Conservation (phyloP, 2,797 vertebrate genomes). For the Astyanax mexicanus region DNA sequence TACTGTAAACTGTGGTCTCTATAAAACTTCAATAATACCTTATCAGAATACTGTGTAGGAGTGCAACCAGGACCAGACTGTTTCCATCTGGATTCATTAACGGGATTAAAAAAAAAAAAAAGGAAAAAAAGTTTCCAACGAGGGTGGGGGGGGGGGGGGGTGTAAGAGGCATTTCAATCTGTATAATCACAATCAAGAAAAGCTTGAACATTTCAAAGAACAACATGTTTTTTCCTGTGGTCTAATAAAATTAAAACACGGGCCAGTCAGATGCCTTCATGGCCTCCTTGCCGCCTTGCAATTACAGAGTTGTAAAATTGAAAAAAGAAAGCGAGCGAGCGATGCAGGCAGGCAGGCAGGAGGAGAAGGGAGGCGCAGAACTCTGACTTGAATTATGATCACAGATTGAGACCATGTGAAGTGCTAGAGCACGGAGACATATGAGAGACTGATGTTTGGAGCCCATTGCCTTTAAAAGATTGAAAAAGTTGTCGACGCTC, state of each 20-base stretch:
- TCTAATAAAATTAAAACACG: conserved; percentile 85
- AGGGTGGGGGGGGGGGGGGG: too few species aligned
- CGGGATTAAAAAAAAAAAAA: too few species aligned
- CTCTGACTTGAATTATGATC: conserved; percentile 82
- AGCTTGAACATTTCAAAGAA: conserved; percentile 84
- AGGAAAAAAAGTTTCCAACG: conserved; percentile 72
- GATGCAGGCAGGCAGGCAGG: too few species aligned
- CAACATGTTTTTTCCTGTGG: conserved; percentile 88
- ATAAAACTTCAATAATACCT: conserved; percentile 77
- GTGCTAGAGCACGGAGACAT: conserved; percentile 64
- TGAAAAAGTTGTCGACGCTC: background rate
- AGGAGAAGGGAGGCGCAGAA: conserved; percentile 44
- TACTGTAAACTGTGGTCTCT: conserved; percentile 77
- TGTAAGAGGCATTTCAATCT: conserved; percentile 59
- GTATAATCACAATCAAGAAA: conserved; percentile 80
- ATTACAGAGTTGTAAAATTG: conserved; percentile 83
- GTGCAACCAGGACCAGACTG: conserved; percentile 74
- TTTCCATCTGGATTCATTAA: conserved; percentile 84
- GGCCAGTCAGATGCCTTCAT: conserved; percentile 74
- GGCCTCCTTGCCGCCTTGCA: conserved; percentile 76
- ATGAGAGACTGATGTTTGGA: conserved; percentile 57
- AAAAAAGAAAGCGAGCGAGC: conserved; percentile 69
- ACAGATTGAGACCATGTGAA: conserved; percentile 91
- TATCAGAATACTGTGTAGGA: conserved; percentile 74
- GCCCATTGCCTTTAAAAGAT: conserved; percentile 22